These are phyloP conservation scores for Strix aluco DNA, from an alignment of 2,113 vertebrate species.

Conservation along the genomic window DNA sequence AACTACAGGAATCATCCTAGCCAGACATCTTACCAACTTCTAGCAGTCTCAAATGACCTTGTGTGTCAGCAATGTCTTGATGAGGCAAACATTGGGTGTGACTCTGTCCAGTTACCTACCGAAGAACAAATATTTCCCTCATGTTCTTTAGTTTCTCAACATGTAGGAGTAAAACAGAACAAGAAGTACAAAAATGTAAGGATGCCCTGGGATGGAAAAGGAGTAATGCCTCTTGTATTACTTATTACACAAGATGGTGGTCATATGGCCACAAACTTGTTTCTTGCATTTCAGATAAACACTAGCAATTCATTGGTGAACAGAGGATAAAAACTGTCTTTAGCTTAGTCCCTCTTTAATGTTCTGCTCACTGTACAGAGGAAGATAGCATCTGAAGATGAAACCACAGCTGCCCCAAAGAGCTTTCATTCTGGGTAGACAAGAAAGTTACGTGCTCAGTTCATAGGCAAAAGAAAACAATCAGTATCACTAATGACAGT, in stretches of 20 bases:
- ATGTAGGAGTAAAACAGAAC: neutral
- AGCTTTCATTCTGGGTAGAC: neutral
- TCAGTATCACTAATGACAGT: neutral
- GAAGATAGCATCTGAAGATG: neutral
- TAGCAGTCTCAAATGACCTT: neutral
- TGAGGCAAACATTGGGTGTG: neutral
- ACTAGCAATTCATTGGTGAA: neutral
- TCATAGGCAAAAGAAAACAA: neutral
- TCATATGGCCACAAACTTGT: neutral
- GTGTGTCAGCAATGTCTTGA: neutral
- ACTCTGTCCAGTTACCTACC: neutral
- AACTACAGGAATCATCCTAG: neutral
- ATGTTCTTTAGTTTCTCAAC: neutral
- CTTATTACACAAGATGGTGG: neutral
- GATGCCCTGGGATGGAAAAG: neutral
- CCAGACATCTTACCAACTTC: neutral
- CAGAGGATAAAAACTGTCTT: neutral
- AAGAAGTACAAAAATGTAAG: neutral
- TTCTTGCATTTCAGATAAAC: neutral
- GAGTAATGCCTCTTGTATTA: neutral
- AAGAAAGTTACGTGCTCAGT: neutral
- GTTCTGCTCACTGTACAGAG: neutral
- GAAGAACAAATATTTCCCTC: neutral
- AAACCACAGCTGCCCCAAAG: neutral
- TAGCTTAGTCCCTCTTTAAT: neutral